Conservation (phyloP, 2,113 vertebrate genomes). For the Lipotes vexillifer region DNA sequence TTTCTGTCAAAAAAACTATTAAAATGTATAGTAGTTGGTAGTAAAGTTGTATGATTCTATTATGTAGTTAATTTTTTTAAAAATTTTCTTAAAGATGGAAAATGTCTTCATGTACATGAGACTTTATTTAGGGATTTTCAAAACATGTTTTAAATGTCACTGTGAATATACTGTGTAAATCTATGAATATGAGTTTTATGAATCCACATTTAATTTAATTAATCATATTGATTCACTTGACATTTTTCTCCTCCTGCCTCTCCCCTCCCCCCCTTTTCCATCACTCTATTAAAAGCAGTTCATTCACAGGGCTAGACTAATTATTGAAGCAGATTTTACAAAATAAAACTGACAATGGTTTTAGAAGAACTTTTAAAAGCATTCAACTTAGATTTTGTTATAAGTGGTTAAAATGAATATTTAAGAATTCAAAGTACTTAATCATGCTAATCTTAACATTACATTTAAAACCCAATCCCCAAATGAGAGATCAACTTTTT, state of each 20-base stretch:
- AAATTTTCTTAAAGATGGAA: slow-evolving; percentile 48
- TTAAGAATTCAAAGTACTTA: slow-evolving; percentile 53
- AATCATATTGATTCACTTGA: slow-evolving; percentile 67
- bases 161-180: slow-evolving; percentile 57
- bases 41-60: slow-evolving; percentile 48
- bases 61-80: not conserved
- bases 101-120: slow-evolving; percentile 33
- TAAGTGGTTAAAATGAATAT: slow-evolving; percentile 53
- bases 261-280: not conserved
- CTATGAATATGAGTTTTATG: slow-evolving; percentile 61
- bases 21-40: not conserved
- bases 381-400: slow-evolving; percentile 44
- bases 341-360: slow-evolving; percentile 56
- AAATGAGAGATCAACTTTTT: slow-evolving; percentile 20
- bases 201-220: slow-evolving; percentile 69
- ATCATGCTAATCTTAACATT: slow-evolving; percentile 58
- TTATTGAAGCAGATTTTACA: slow-evolving; percentile 63
- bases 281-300: slow-evolving; percentile 62
- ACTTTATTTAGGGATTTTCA: slow-evolving; percentile 64
- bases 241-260: slow-evolving; percentile 56
- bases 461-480: slow-evolving; percentile 21
- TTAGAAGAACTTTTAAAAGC: slow-evolving; percentile 53
- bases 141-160: slow-evolving; percentile 61
- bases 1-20: slow-evolving; percentile 31
- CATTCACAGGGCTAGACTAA: slow-evolving; percentile 60